Conservation (phyloP, 2,113 vertebrate genomes). For the Dromas ardeola region DNA sequence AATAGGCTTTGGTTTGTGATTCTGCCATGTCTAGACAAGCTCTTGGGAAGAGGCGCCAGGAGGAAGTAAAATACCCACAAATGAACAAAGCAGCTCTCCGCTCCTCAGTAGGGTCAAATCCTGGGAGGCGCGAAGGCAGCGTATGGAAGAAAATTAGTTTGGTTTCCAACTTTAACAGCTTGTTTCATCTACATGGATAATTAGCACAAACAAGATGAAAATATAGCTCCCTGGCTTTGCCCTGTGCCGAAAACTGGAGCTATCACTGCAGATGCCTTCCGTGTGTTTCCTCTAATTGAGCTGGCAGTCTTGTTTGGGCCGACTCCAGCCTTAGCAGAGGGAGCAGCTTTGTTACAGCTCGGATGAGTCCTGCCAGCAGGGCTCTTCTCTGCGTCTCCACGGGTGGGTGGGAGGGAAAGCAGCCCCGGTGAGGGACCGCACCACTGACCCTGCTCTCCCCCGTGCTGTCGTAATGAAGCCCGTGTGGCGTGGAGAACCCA, state of each 20-base stretch:
- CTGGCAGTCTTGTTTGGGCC: neutral
- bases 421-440: rapidly evolving
- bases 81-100: neutral
- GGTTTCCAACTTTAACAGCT: neutral
- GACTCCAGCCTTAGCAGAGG: neutral
- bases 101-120: neutral
- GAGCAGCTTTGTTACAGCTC: neutral
- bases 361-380: neutral
- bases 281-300: neutral
- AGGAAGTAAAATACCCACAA: neutral
- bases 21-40: neutral
- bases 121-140: neutral
- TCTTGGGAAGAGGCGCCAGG: neutral
- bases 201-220: neutral
- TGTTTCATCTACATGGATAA: neutral
- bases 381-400: rapidly evolving
- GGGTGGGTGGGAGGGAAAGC: neutral
- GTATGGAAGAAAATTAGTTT: neutral
- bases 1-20: neutral
- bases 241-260: neutral
- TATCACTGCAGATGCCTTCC: neutral
- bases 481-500: rapidly evolving
- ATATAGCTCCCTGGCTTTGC: neutral
- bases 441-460: rapidly evolving
- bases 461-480: rapidly evolving